A percentile compares a stretch with the other conserved stretches of the same genome.
phyloP scores from a whole-genome alignment of 2,797 vertebrate species.

The Cirrhinus molitorella region DNA sequence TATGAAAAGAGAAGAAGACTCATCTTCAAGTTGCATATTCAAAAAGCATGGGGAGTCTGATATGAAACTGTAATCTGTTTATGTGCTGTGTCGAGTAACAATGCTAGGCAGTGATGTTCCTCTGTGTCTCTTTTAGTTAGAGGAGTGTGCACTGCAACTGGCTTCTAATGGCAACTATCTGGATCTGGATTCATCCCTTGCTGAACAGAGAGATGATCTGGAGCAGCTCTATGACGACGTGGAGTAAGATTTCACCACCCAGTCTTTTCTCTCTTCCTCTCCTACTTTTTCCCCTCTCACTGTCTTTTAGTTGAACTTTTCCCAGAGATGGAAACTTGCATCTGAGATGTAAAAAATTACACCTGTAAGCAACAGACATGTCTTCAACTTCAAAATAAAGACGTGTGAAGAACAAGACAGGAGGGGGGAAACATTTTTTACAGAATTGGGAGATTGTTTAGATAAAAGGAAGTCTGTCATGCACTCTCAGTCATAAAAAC shows the following conservation, averaged over 20 bases:
- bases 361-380: neutral
- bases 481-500: neutral
- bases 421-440: too few relatives aligned
- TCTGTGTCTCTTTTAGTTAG: slow-evolving; percentile 78
- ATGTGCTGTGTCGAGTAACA: neutral
- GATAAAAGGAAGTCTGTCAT: slow-evolving; percentile 4
- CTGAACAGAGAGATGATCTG: slow-evolving; percentile 92
- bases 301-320: neutral
- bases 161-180: slow-evolving; percentile 89
- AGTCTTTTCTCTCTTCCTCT: neutral
- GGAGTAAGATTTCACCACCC: slow-evolving; percentile 76
- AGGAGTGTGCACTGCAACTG: slow-evolving; percentile 91
- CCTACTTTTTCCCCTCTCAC: neutral
- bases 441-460: neutral
- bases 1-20: neutral
- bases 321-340: neutral
- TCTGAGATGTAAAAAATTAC: neutral
- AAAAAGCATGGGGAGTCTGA: neutral
- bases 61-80: neutral
- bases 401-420: too few relatives aligned
- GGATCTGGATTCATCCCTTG: slow-evolving; percentile 90
- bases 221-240: slow-evolving; percentile 91
- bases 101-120: neutral
- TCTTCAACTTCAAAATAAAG: neutral
- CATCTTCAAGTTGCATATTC: neutral